Evolutionary conservation across 1,140 invertebrate species (phyloP).

Genomic region (Cydia strobilella): DNA sequence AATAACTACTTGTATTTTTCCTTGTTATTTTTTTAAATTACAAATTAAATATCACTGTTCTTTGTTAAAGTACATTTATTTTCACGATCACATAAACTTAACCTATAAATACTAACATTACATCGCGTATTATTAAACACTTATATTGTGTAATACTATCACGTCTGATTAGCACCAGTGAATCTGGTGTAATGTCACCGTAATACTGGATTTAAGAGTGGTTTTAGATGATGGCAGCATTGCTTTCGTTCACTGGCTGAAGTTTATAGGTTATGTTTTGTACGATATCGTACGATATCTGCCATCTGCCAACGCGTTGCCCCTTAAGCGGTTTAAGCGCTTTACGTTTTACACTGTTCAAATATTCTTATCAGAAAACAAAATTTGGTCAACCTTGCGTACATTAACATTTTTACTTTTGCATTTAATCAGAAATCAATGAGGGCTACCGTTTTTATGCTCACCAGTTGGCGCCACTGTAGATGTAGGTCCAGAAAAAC

Average conservation of each 20-base stretch:
- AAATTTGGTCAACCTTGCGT: too few relatives aligned
- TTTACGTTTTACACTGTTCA: not conserved
- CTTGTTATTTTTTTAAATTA: not conserved
- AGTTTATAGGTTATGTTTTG: constrained; percentile 30
- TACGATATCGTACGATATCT: constrained; percentile 25
- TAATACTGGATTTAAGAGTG: too few relatives aligned
- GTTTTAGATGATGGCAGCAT: constrained; percentile 23
- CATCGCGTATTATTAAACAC: not conserved
- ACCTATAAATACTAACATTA: constrained; percentile 6
- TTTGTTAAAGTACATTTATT: not conserved
- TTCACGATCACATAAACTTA: constrained; percentile 10
- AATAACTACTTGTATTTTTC: constrained; percentile 3
- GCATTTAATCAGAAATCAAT: too few relatives aligned
- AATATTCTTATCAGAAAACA: too few relatives aligned
- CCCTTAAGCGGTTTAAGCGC: not conserved
- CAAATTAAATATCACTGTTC: constrained; percentile 1
- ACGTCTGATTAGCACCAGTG: not conserved
- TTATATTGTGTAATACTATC: constrained; percentile 9
- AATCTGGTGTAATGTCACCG: not conserved
- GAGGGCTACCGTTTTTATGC: too few relatives aligned
- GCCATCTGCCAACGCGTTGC: not conserved
- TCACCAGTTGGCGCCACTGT: too few relatives aligned
- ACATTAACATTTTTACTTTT: too few relatives aligned
- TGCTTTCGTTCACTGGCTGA: constrained; percentile 11
- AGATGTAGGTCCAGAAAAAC: too few relatives aligned